phyloP scores from a whole-genome alignment of 2,113 vertebrate species.

The Pseudorhombus dupliciocellatus region DNA sequence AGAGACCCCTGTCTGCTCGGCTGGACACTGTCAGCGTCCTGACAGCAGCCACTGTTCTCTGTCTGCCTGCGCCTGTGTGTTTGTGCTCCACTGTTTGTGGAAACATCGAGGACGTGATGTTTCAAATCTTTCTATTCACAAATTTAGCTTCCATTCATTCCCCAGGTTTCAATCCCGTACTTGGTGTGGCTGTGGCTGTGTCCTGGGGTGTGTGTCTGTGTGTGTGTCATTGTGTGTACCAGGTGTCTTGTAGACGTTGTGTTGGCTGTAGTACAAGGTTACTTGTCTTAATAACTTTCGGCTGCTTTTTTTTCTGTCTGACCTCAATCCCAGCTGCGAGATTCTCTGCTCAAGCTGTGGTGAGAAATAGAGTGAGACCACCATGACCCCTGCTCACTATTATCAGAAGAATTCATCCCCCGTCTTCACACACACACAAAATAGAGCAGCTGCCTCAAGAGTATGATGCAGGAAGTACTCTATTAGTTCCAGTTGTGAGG shows the following conservation, averaged over 20 bases:
- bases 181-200: constrained; percentile 20
- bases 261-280: constrained; percentile 65
- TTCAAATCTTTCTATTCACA: constrained; percentile 15
- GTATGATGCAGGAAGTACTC: constrained; percentile 75
- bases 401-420: constrained; percentile 61
- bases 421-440: constrained; percentile 18
- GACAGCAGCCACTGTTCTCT: constrained; percentile 67
- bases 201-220: constrained; percentile 12
- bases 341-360: constrained; percentile 40
- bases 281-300: constrained; percentile 30
- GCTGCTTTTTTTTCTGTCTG: constrained; percentile 14
- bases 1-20: constrained; percentile 69
- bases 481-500: constrained; percentile 79
- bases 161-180: constrained; percentile 23
- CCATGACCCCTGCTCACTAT: constrained; percentile 45
- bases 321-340: constrained; percentile 53
- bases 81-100: constrained; percentile 31
- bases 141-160: background rate
- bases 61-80: background rate
- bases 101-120: constrained; percentile 3
- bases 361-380: constrained; percentile 53
- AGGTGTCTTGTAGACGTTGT: constrained; percentile 64
- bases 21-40: constrained; percentile 78
- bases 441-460: constrained; percentile 75
- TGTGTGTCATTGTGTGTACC: constrained; percentile 41